phyloP scores from a whole-genome alignment of 2,113 vertebrate genomes.

The Labrus mixtus region DNA sequence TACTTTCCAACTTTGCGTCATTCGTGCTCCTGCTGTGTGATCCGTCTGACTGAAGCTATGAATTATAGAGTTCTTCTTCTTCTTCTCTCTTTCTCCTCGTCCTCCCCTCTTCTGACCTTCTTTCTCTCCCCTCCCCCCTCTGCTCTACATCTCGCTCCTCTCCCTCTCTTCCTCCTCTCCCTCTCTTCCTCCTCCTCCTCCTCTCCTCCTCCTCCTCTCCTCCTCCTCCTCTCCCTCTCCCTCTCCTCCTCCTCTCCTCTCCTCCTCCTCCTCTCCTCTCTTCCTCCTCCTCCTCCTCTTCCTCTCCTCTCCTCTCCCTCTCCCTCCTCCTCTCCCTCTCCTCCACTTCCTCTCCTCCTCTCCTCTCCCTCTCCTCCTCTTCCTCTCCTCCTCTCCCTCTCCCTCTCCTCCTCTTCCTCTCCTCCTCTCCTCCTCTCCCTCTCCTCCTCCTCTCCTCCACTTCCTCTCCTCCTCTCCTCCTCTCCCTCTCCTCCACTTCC shows the following conservation, averaged over 20 bases:
- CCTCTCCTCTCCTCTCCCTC: constrained; percentile 37
- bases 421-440: constrained; percentile 12
- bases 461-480: constrained; percentile 24
- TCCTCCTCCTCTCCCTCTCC: constrained; percentile 24
- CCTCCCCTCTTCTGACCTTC: constrained; percentile 20
- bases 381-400: neutral
- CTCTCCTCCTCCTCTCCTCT: constrained; percentile 11
- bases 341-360: no score
- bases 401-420: constrained; percentile 21
- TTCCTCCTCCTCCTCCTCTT: constrained; percentile 10
- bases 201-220: constrained; percentile 35
- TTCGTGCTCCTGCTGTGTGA: constrained; percentile 43
- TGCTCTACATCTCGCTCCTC: constrained; percentile 36
- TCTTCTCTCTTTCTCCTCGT: neutral
- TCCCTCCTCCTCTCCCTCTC: constrained; percentile 29
- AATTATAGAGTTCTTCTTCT: constrained; percentile 63
- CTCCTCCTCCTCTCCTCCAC: neutral
- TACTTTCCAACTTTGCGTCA: constrained; percentile 38
- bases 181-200: constrained; percentile 3
- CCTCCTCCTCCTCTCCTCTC: no score
- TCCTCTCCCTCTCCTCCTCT: no score
- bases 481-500: constrained; percentile 38
- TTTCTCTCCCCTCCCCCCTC: neutral
- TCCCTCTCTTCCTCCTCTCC: constrained; percentile 23
- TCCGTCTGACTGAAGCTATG: constrained; percentile 28